Percentiles rank a stretch among this genome's conserved stretches.
Evolutionary conservation across 2,113 vertebrate species (phyloP).

Genomic region (Leptodactylus fuscus): DNA sequence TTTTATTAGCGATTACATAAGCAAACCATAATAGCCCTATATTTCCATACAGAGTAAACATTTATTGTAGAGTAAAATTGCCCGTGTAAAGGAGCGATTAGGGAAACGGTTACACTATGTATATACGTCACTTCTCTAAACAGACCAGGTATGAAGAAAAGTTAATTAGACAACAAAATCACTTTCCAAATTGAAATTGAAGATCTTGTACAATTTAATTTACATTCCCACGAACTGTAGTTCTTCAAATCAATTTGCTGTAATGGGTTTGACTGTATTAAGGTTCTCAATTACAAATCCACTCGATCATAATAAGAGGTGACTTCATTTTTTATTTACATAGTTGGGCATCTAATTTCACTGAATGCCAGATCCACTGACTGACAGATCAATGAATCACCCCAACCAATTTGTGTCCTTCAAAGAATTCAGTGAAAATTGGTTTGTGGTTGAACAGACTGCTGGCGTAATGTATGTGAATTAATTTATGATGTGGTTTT

Average conservation of each 20-base stretch:
- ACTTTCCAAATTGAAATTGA: conserved; percentile 31
- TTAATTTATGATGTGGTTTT: not conserved
- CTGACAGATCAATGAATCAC: conserved; percentile 26
- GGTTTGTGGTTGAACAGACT: conserved; percentile 3
- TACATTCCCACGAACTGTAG: conserved; percentile 12
- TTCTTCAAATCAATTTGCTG: conserved; percentile 37
- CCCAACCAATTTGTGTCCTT: not conserved
- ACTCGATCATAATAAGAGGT: conserved; percentile 40
- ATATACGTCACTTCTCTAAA: not conserved
- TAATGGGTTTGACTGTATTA: not conserved
- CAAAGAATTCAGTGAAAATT: not conserved
- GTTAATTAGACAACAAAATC: conserved; percentile 8
- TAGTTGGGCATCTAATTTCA: conserved; percentile 22
- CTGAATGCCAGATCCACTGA: conserved; percentile 20
- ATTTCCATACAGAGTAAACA: too few relatives aligned
- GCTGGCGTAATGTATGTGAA: not conserved
- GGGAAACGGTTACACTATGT: not conserved
- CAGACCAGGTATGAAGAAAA: not conserved
- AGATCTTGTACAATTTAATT: conserved; percentile 15
- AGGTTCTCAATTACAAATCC: conserved; percentile 9
- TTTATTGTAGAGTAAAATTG: too few relatives aligned
- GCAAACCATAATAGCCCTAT: too few relatives aligned
- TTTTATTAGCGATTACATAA: not conserved
- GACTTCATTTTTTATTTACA: conserved; percentile 38
- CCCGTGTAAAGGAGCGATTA: too few relatives aligned